These are phyloP conservation scores for Centruroides sculpturatus DNA, from an alignment of 1,140 invertebrate species.

Conservation along the genomic window DNA sequence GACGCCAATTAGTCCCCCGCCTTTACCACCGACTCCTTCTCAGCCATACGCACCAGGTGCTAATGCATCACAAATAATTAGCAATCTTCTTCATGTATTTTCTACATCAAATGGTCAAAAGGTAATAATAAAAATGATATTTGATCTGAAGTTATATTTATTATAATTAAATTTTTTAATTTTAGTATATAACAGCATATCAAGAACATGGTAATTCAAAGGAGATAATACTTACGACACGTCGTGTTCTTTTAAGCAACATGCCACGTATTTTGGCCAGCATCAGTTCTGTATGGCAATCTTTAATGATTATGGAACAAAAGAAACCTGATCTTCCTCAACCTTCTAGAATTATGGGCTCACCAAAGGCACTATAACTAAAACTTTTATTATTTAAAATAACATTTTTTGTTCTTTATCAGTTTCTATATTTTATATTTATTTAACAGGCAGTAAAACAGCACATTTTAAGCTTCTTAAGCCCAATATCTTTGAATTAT, in stretches of 20 bases:
- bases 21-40: slow-evolving; percentile 11
- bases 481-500: slow-evolving; percentile 74
- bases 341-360: slow-evolving; percentile 27
- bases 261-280: slow-evolving; percentile 67
- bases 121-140: background rate
- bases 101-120: slow-evolving; percentile 19
- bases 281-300: slow-evolving; percentile 55
- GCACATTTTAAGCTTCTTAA: slow-evolving; percentile 68
- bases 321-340: slow-evolving; percentile 6
- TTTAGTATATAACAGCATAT: background rate
- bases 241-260: slow-evolving; percentile 57
- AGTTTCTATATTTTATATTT: slow-evolving; percentile 30
- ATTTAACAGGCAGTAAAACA: slow-evolving; percentile 39
- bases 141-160: too few relatives aligned
- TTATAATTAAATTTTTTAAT: background rate
- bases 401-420: slow-evolving; percentile 28
- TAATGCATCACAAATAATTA: slow-evolving; percentile 34
- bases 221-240: slow-evolving; percentile 40
- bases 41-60: slow-evolving; percentile 15
- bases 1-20: slow-evolving; percentile 9
- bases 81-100: slow-evolving; percentile 61
- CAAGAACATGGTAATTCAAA: slow-evolving; percentile 1
- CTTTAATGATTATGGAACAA: slow-evolving; percentile 27
- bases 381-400: slow-evolving; percentile 6
- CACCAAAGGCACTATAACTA: slow-evolving; percentile 23